phyloP scores from a whole-genome alignment of 2,113 vertebrate species.

The Takifugu bimaculatus region DNA sequence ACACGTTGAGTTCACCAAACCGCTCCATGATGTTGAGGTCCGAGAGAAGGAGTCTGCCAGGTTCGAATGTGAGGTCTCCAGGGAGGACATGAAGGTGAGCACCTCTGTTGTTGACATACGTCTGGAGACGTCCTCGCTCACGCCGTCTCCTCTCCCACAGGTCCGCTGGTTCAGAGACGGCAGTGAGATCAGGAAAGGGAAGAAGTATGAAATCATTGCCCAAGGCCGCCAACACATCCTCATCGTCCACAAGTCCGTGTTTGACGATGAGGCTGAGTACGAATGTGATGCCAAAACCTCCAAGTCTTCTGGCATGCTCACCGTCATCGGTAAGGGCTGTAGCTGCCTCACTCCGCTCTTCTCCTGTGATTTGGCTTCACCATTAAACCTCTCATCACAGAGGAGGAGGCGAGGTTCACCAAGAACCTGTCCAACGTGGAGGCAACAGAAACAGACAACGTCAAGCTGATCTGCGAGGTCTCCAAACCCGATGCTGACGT shows the following conservation, averaged over 20 bases:
- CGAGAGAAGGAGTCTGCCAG: slow-evolving; percentile 91
- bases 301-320: slow-evolving; percentile 91
- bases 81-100: slow-evolving; percentile 84
- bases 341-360: no score
- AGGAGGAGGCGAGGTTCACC: slow-evolving; percentile 92
- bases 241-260: slow-evolving; percentile 86
- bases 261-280: slow-evolving; percentile 96
- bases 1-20: slow-evolving; percentile 90
- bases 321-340: slow-evolving; percentile 85
- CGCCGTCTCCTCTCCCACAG: slow-evolving; percentile 55
- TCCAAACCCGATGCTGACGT: slow-evolving; percentile 93
- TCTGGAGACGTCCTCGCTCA: background rate
- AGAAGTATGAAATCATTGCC: slow-evolving; percentile 93
- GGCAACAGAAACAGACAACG: slow-evolving; percentile 88
- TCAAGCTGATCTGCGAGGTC: slow-evolving; percentile 93
- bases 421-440: slow-evolving; percentile 93
- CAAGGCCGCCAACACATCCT: slow-evolving; percentile 87
- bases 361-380: background rate
- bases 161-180: slow-evolving; percentile 96
- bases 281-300: slow-evolving; percentile 91
- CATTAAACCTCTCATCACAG: slow-evolving; percentile 60
- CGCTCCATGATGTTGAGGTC: slow-evolving; percentile 91
- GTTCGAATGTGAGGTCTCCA: slow-evolving; percentile 96
- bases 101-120: background rate
- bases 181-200: slow-evolving; percentile 95